Conservation (phyloP, 2,113 vertebrate genomes). For the Tursiops truncatus region DNA sequence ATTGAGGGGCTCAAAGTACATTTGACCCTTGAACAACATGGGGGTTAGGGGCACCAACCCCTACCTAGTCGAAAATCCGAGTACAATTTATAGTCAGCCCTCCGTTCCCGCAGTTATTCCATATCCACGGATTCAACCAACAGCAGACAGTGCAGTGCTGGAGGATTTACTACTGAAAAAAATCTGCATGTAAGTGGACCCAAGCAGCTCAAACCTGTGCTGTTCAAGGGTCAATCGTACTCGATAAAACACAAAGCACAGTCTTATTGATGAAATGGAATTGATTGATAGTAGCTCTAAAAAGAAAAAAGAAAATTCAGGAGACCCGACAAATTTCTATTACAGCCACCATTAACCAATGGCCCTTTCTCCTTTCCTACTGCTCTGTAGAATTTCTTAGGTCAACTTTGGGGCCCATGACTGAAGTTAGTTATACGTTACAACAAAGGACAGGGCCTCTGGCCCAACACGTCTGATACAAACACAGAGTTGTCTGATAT, state of each 20-base stretch:
- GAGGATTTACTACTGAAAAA: not conserved
- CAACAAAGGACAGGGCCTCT: fast-evolving
- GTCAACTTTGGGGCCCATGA: not conserved
- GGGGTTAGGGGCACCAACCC: not conserved
- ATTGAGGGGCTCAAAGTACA: not conserved
- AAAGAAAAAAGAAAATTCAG: not conserved
- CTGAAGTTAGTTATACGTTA: fast-evolving
- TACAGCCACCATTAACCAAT: not conserved
- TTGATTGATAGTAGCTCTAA: not conserved
- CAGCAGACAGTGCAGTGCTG: not conserved
- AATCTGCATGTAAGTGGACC: not conserved
- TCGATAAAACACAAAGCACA: not conserved
- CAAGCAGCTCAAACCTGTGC: not conserved
- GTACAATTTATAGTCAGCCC: not conserved
- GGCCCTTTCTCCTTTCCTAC: not conserved
- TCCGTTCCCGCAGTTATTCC: not conserved
- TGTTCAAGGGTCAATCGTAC: not conserved
- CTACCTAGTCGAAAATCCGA: not conserved
- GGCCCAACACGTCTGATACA: not conserved
- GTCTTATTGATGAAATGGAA: not conserved
- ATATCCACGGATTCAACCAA: not conserved
- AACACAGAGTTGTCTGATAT: too few relatives aligned
- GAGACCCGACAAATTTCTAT: not conserved
- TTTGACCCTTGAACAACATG: not conserved
- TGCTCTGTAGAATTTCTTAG: not conserved